Conservation (phyloP, 2,888 invertebrate species). For the Polydrusus tereticollis region DNA sequence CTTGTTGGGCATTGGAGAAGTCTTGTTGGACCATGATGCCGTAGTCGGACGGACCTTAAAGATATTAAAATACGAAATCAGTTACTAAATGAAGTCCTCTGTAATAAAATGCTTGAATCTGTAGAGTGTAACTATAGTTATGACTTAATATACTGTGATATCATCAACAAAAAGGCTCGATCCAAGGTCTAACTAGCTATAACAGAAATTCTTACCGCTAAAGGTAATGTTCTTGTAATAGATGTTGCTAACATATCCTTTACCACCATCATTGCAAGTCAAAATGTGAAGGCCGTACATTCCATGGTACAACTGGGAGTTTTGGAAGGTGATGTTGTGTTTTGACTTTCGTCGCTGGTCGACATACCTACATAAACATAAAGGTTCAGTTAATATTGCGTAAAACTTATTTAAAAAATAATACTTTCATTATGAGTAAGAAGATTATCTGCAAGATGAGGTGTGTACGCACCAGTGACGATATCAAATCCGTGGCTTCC, state of each 20-base stretch:
- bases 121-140: too few species aligned
- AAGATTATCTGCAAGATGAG: too few species aligned
- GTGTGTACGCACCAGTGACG: constrained; percentile 27
- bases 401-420: not conserved
- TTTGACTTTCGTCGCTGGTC: constrained; percentile 32
- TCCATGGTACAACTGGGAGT: constrained; percentile 26
- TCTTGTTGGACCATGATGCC: constrained; percentile 51
- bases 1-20: constrained; percentile 41
- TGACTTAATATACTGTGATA: too few species aligned
- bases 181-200: not conserved
- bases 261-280: constrained; percentile 37
- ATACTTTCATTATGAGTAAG: too few species aligned
- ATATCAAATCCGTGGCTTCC: constrained; percentile 53
- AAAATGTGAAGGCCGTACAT: constrained; percentile 42
- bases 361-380: constrained; percentile 37
- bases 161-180: not conserved
- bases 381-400: not conserved
- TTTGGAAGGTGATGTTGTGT: constrained; percentile 36
- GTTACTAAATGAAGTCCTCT: too few species aligned
- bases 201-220: constrained; percentile 20
- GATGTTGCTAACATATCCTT: constrained; percentile 31
- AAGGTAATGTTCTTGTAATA: constrained; percentile 28
- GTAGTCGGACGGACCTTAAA: constrained; percentile 46
- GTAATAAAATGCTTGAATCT: too few species aligned
- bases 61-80: too few species aligned